Base-by-base conservation (phyloP, 2,113 vertebrate species). In the Acanthochromis polyacanthus region DNA sequence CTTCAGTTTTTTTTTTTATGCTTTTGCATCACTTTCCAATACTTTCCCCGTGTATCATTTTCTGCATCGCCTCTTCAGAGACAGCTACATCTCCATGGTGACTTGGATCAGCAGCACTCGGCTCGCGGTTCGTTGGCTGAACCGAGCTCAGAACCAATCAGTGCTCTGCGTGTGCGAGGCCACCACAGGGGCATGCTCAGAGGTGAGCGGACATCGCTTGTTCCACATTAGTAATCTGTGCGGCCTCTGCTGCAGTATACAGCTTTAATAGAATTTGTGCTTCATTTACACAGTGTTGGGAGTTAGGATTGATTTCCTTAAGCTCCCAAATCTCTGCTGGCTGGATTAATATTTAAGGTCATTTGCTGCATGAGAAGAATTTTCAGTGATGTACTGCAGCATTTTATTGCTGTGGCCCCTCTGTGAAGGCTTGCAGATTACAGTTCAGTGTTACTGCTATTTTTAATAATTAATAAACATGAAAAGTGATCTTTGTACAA, bases 41-140 rank as follows among this genome's bases (percentile, higher is more conserved):
- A 52, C 59, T 25, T 51, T 65, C 15, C 59, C 22, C 7, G 0
- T 52, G 60, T 75, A 59, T 69, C 36, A 76, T 70, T 77, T 43
- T 83, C 76, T 78, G 60, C 80, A 69, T 72, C 25, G 5, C 64
- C 65, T 65, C 64, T 40, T 74, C 73, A 94, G 93, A 85, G 93
- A 95, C 38, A 90, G 88, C 82, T 96, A 96, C 85, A 94, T 96
- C 85, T 95, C 94, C 61, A 93, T 96, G 94, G 95, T 95, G 81
- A 94, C 81, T 6, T 96, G 96, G 96, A 93, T 94, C 82, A 94
- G 93, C 73, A 95, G 91, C 84, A 95, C 95, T 19, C 91, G 92
- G 10, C 91, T 96, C 11, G 93, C 93, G 0, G 94, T 95, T 40
- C 93, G 94, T 15, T 96, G 95, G 95, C 83, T 96, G 30, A 96